Evolutionary conservation across 2,888 invertebrate species (phyloP).

Genomic region (Eilema depressum): DNA sequence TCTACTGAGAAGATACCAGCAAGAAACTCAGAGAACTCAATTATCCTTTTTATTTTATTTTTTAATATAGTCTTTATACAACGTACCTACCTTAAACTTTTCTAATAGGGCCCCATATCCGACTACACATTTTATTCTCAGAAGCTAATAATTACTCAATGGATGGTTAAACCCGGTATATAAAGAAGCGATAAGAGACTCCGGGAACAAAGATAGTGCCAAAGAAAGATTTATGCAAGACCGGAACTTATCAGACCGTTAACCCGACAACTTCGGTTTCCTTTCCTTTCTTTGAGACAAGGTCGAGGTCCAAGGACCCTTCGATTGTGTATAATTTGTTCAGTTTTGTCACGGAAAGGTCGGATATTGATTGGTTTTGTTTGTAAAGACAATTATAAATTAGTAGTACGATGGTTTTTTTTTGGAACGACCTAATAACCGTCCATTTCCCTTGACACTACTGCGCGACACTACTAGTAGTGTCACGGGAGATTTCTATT

Average conservation of each 20-base stretch:
- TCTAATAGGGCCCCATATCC: neutral
- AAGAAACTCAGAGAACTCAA: no score
- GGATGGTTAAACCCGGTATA: slow-evolving; percentile 1
- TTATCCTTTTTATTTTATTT: no score
- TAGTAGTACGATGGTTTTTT: neutral
- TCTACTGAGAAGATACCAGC: no score
- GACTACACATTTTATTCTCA: neutral
- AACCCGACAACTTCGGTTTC: slow-evolving; percentile 27
- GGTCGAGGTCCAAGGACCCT: slow-evolving; percentile 14
- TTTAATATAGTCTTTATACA: no score
- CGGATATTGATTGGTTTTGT: neutral
- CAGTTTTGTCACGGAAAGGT: neutral
- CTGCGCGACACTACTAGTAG: no score
- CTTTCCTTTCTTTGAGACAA: slow-evolving; percentile 27
- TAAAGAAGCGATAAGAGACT: slow-evolving; percentile 17
- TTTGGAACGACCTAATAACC: neutral
- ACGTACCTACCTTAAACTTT: neutral
- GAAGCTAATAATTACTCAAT: slow-evolving; percentile 9
- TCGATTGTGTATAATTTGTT: slow-evolving; percentile 17
- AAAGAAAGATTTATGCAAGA: slow-evolving; percentile 32
- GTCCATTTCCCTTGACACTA: no score
- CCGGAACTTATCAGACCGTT: slow-evolving; percentile 36
- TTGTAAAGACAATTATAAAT: slow-evolving; percentile 4
- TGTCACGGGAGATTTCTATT: no score
- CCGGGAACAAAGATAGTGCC: slow-evolving; percentile 22